A percentile compares a stretch with the other conserved stretches of the same genome.
Evolutionary conservation across 2,888 invertebrate species (phyloP).

Genomic region (Patella caerulea): DNA sequence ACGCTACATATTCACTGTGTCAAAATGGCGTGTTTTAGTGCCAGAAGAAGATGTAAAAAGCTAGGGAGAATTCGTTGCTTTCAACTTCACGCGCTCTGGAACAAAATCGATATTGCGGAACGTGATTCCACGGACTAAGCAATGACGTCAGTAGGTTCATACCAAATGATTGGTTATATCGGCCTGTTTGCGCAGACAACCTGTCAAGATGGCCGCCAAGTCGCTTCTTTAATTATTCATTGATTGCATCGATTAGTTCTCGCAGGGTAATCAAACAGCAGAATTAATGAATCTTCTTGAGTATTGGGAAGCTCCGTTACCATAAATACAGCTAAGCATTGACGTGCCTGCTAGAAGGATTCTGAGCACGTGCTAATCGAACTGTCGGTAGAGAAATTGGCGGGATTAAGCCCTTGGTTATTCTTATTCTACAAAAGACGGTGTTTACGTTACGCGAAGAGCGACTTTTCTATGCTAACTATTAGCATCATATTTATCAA

Average conservation of each 20-base stretch:
- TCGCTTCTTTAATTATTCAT: slow-evolving; percentile 5
- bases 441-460: too few relatives aligned
- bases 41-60: not conserved
- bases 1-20: not conserved
- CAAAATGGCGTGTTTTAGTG: slow-evolving; percentile 5
- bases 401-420: not conserved
- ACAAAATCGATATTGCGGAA: not conserved
- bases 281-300: slow-evolving; percentile 4
- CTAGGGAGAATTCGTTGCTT: not conserved
- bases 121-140: not conserved
- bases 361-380: slow-evolving; percentile 1
- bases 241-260: not conserved
- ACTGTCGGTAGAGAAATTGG: not conserved
- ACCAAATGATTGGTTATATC: not conserved
- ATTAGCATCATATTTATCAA: too few relatives aligned
- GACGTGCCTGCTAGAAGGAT: not conserved
- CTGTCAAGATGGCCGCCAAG: not conserved
- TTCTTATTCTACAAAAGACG: too few relatives aligned
- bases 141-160: not conserved
- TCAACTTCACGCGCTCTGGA: not conserved
- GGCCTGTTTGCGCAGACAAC: not conserved
- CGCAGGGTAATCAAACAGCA: not conserved
- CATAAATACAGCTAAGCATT: not conserved
- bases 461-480: too few relatives aligned
- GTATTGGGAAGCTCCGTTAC: not conserved